Evolutionary conservation across 1,140 invertebrate genomes (phyloP).

Genomic region (Drosophila ambigua): DNA sequence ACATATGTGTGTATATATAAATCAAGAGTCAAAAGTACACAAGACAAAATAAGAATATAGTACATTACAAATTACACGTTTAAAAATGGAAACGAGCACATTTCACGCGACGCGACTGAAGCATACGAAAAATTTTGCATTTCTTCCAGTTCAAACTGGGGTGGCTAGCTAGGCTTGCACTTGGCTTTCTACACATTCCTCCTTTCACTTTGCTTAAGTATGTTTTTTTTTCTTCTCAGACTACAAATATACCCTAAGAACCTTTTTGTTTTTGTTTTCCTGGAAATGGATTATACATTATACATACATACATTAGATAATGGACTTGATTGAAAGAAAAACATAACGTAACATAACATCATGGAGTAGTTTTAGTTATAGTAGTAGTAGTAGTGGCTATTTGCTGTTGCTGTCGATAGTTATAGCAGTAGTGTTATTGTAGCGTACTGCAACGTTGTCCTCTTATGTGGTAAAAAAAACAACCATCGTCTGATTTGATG

Average conservation of each 20-base stretch:
- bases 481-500: slow-evolving; percentile 7
- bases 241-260: slow-evolving; percentile 72
- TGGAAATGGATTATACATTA: slow-evolving; percentile 65
- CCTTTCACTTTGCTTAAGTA: not conserved
- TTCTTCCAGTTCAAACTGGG: slow-evolving; percentile 17
- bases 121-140: slow-evolving; percentile 27
- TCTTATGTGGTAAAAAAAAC: slow-evolving; percentile 30
- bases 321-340: slow-evolving; percentile 15
- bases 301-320: slow-evolving; percentile 31
- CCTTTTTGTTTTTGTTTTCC: slow-evolving; percentile 35
- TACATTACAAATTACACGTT: slow-evolving; percentile 16
- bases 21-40: slow-evolving; percentile 33
- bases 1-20: too few relatives aligned
- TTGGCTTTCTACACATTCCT: slow-evolving; percentile 18
- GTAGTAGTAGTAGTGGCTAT: not conserved
- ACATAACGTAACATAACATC: slow-evolving; percentile 34
- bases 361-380: slow-evolving; percentile 32
- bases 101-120: slow-evolving; percentile 22
- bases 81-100: slow-evolving; percentile 16
- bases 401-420: slow-evolving; percentile 2
- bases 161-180: slow-evolving; percentile 42
- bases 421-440: slow-evolving; percentile 14
- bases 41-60: slow-evolving; percentile 1
- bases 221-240: slow-evolving; percentile 38
- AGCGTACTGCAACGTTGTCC: slow-evolving; percentile 50